Evolutionary conservation across 1,140 invertebrate species (phyloP), one percentile per base, ranked within the genome.

Genomic region (Rhagoletis zephyria): DNA sequence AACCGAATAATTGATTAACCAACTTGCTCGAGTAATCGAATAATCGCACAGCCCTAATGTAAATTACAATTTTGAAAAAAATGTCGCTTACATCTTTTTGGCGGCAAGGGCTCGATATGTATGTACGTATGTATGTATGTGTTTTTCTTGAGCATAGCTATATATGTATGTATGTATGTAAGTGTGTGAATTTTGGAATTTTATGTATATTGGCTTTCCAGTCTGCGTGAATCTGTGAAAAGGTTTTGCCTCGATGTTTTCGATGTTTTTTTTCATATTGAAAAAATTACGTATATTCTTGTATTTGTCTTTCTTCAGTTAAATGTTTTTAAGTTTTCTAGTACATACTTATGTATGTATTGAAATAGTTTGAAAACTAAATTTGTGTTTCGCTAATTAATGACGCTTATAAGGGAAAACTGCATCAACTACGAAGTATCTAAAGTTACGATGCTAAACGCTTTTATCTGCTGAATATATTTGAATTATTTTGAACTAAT

Each of bases 401-500:
- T 14, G 61, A 0, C 61, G 61, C 16, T 63, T 67, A 9, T 40
- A 67, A 67, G 1, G 42, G 3, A 74, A 40, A 12, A n/a, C 67
- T 45, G 9, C 42, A 48, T 45, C 74, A 51, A 81, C 74, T 81
- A 81, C 74, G 19, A 56, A 56, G 48, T 56, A 48, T 14, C n/a
- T 14, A 63, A 51, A 48, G 42, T 12, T 9, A 42, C 0, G 30
- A 30, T 30, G 30, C 30, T 30, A 30, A 30, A 30, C 30, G 30
- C 30, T 30, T 30, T n/a, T 81, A 56, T 30, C 45, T 70, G 88
- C 89, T 87, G 87, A 89, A 88, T 88, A 59, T 87, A 65, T 70
- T 56, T 70, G 88, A 89, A 64, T 87, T 87, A 86, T 65, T 88
- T 87, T 87, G 70, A 89, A 89, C 88, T 89, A 89, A 88, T 81